These are phyloP conservation scores for Dermochelys coriacea DNA, from an alignment of 2,797 vertebrate species.

Conservation along the genomic window DNA sequence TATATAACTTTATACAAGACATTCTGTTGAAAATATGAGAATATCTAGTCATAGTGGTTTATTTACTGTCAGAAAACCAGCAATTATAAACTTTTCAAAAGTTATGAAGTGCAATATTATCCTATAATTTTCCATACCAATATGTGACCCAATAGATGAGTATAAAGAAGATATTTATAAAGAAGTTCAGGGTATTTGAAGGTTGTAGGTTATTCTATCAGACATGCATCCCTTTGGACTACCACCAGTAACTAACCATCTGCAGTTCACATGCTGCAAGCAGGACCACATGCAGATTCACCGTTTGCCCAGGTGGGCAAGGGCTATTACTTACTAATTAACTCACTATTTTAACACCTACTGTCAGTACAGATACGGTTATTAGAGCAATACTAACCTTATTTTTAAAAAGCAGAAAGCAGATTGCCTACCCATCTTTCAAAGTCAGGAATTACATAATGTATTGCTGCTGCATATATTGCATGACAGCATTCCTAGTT, in stretches of 20 bases:
- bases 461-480: neutral
- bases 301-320: constrained; percentile 28
- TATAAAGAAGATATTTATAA: neutral
- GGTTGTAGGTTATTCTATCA: constrained; percentile 33
- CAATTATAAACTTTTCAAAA: neutral
- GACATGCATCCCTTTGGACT: neutral
- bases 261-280: constrained; percentile 35
- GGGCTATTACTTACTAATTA: constrained; percentile 61
- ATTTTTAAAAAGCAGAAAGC: neutral
- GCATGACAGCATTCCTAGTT: neutral
- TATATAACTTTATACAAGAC: neutral
- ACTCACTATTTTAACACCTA: constrained; percentile 43
- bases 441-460: neutral
- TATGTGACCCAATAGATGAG: constrained; percentile 4
- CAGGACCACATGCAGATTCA: constrained; percentile 35
- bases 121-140: neutral
- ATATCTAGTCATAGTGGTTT: neutral
- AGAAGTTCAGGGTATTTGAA: constrained; percentile 47
- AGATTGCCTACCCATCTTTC: neutral
- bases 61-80: neutral
- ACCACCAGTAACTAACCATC: constrained; percentile 55
- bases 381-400: constrained; percentile 37
- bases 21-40: neutral
- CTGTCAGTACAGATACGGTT: constrained; percentile 18
- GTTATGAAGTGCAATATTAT: neutral